Conservation (phyloP, 2,113 vertebrate species). For the Antigone vipio region DNA sequence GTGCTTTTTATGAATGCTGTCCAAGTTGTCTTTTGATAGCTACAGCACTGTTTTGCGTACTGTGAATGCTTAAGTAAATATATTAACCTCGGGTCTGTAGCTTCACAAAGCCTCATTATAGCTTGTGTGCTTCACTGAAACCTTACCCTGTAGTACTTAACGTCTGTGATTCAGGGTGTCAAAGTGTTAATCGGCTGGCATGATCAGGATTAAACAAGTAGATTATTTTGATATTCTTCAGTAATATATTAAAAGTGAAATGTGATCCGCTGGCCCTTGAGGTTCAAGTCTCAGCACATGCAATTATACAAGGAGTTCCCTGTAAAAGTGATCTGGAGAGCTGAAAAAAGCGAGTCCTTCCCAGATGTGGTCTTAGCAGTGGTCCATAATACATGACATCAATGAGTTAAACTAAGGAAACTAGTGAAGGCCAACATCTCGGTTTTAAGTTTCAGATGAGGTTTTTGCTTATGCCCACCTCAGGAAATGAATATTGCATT, state of each 20-base stretch:
- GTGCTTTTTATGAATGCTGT: neutral
- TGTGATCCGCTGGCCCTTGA: constrained; percentile 17
- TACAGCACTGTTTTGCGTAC: neutral
- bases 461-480: constrained; percentile 75
- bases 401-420: constrained; percentile 77
- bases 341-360: constrained; percentile 41
- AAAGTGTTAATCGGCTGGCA: constrained; percentile 50
- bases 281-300: constrained; percentile 38
- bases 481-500: constrained; percentile 84
- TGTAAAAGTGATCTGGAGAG: constrained; percentile 71
- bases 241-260: constrained; percentile 70
- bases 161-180: constrained; percentile 40
- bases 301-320: constrained; percentile 62
- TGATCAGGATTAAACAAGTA: constrained; percentile 61
- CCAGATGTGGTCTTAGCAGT: constrained; percentile 69
- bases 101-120: constrained; percentile 29
- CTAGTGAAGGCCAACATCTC: constrained; percentile 73
- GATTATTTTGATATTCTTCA: constrained; percentile 62
- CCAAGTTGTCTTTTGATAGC: neutral
- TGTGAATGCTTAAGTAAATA: neutral
- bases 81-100: neutral
- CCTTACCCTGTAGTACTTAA: neutral
- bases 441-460: constrained; percentile 76
- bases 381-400: constrained; percentile 74
- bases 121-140: neutral